Evolutionary conservation across 2,113 vertebrate genomes (phyloP).

Genomic region (Psephotus haematonotus): DNA sequence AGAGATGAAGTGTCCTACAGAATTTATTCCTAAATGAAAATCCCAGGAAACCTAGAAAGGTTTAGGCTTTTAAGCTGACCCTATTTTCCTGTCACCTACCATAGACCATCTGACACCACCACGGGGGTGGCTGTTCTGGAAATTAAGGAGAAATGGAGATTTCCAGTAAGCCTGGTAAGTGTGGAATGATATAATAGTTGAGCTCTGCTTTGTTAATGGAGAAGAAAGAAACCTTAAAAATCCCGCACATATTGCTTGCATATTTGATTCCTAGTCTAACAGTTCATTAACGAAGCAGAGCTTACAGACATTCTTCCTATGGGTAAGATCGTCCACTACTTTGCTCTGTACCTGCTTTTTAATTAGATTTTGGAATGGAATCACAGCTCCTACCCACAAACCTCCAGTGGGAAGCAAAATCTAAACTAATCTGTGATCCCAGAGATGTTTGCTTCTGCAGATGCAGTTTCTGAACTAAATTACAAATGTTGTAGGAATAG

Average conservation of each 20-base stretch:
- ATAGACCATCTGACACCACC: background rate
- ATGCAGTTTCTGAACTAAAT: constrained; percentile 22
- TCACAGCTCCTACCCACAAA: background rate
- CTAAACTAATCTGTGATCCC: constrained; percentile 36
- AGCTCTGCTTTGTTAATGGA: background rate
- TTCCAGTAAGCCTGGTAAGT: background rate
- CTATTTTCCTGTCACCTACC: background rate
- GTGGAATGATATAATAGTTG: background rate
- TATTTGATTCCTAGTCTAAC: constrained; percentile 41
- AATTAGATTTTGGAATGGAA: constrained; percentile 51
- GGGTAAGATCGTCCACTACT: background rate
- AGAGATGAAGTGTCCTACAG: background rate
- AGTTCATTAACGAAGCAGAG: constrained; percentile 44
- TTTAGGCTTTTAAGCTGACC: background rate
- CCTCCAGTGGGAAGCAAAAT: constrained; percentile 30
- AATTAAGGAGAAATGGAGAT: background rate
- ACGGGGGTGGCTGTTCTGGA: background rate
- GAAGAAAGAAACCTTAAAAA: background rate
- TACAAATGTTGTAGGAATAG: background rate
- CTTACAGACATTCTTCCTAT: constrained; percentile 35
- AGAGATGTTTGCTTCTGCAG: constrained; percentile 36
- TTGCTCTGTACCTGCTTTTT: constrained; percentile 25
- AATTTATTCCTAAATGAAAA: constrained; percentile 23
- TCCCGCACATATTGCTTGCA: background rate
- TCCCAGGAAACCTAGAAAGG: background rate